Percentiles rank a stretch among this genome's conserved stretches.
Conservation (phyloP, 2,797 vertebrate species). For the Podarcis lilfordi region DNA sequence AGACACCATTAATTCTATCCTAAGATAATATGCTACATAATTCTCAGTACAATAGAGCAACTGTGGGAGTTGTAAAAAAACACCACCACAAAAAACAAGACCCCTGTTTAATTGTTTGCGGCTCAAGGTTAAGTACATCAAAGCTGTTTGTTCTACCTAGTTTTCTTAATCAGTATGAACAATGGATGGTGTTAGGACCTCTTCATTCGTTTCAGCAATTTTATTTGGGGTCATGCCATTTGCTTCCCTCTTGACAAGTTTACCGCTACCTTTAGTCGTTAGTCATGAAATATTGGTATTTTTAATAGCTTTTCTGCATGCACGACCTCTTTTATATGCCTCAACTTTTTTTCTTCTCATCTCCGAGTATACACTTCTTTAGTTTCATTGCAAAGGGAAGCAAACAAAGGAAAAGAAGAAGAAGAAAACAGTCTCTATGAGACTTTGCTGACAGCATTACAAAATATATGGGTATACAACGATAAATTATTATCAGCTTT, state of each 20-base stretch:
- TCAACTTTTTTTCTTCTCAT: not conserved
- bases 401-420: not conserved
- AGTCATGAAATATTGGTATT: slow-evolving; percentile 38
- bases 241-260: slow-evolving; percentile 25
- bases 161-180: slow-evolving; percentile 12
- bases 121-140: not conserved
- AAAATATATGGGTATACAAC: not conserved
- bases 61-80: not conserved
- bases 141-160: slow-evolving; percentile 10
- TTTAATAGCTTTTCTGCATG: slow-evolving; percentile 6
- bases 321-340: not conserved
- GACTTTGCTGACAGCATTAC: slow-evolving; percentile 5
- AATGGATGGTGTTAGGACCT: not conserved
- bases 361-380: not conserved
- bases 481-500: not conserved
- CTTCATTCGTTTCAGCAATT: slow-evolving; percentile 24
- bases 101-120: slow-evolving; percentile 16
- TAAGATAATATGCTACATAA: not conserved
- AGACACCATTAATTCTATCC: not conserved
- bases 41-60: not conserved
- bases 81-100: not conserved
- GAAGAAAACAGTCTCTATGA: not conserved
- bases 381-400: slow-evolving; percentile 26
- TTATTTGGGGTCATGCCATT: slow-evolving; percentile 13
- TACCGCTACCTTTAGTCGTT: slow-evolving; percentile 9